Evolutionary conservation across 2,797 vertebrate genomes (phyloP), one percentile per base, ranked within the genome.

Genomic region (Hybognathus amarus): DNA sequence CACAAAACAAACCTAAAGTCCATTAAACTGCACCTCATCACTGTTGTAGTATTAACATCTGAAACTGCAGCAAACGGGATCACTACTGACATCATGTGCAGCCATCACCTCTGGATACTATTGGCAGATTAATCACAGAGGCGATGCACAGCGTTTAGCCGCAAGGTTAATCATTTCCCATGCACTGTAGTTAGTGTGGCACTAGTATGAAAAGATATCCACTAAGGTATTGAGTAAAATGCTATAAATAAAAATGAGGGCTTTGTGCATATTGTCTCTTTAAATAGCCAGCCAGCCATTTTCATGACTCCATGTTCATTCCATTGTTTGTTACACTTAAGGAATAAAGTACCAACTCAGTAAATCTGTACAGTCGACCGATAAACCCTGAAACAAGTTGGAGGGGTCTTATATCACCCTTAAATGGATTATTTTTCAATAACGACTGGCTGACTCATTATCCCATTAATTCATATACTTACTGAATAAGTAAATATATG

Each of bases 81-180:
- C 59, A 56, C 75, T 67, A 75, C 84, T 77, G 83, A 80, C 79
- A 80, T 36, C 78, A 61, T 66, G 54, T 52, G 17, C n/a, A 20
- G 11, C 3, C 36, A 56, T 59, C 40, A 40, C 13, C 45, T 64
- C 40, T 54, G 18, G 66, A 81, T n/a, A 66, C 42, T 47, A 42
- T 83, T 89, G 83, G 83, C 80, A 77, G 81, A 47, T 69, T 47
- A 75, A 89, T 89, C 88, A 80, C 79, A 83, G 84, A 73, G 52
- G 82, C 63, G 69, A 87, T 88, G 88, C 88, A 81, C 82, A 79
- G 80, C 85, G 86, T 68, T 87, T 85, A 67, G 77, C 91, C 85
- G 85, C 83, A 82, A 87, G 79, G 85, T 91, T 91, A 90, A 89
- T 90, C 89, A 89, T 89, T 90, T 80, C 83, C 85, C 24, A 71